phyloP scores from a whole-genome alignment of 1,140 invertebrate species.

The Aporrectodea caliginosa region DNA sequence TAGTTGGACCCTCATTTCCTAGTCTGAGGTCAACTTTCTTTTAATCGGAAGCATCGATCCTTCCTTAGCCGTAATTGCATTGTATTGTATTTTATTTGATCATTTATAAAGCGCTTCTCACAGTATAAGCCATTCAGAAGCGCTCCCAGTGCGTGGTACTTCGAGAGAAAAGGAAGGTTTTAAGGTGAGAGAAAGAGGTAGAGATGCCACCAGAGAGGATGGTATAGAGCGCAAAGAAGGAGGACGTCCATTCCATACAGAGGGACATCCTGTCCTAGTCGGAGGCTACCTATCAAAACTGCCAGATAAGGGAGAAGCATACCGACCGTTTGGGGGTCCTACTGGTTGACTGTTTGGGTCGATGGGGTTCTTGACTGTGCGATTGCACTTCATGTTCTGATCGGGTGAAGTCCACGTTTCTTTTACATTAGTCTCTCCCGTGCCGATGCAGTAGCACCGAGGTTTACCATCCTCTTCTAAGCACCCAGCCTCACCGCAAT shows the following conservation, averaged over 20 bases:
- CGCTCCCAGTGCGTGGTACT: neutral
- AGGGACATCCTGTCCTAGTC: neutral
- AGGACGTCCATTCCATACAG: neutral
- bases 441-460: neutral
- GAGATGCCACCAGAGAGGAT: neutral
- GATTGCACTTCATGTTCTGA: neutral
- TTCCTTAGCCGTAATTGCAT: too few species aligned
- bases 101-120: too few species aligned
- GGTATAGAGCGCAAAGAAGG: neutral
- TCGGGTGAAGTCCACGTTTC: neutral
- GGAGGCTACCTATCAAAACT: neutral
- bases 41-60: too few species aligned
- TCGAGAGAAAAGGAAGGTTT: neutral
- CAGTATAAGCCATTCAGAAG: too few species aligned
- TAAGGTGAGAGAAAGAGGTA: neutral
- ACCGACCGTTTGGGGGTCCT: too few species aligned
- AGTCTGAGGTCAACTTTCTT: too few species aligned
- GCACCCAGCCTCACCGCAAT: neutral
- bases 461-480: neutral
- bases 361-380: neutral
- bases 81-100: too few species aligned
- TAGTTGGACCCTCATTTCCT: too few species aligned
- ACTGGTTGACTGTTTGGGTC: neutral
- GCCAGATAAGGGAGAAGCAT: neutral
- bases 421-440: too few species aligned